Evolutionary conservation across 2,113 vertebrate species (phyloP).

Genomic region (Engraulis encrasicolus): DNA sequence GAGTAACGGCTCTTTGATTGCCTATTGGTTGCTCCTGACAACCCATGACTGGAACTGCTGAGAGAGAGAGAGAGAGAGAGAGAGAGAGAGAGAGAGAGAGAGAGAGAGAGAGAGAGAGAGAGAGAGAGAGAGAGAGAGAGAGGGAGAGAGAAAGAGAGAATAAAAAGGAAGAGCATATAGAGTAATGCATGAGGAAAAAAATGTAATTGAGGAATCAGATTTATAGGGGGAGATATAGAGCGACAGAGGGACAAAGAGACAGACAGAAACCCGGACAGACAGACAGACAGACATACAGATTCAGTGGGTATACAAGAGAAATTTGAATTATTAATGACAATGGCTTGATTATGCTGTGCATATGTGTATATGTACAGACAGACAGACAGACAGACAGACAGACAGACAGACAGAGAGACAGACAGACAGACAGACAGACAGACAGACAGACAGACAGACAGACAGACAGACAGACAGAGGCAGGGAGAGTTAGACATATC

Average conservation of each 20-base stretch:
- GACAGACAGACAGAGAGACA: not conserved
- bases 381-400: not conserved
- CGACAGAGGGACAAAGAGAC: not conserved
- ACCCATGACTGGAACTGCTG: slow-evolving; percentile 84
- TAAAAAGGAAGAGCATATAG: not conserved
- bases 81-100: slow-evolving; percentile 57
- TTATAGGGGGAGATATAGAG: not conserved
- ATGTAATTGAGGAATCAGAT: no score
- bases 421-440: no score
- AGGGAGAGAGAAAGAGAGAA: not conserved
- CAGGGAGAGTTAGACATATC: no score
- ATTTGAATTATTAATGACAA: no score
- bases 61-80: slow-evolving; percentile 46
- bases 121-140: slow-evolving; percentile 17
- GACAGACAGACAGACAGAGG: no score
- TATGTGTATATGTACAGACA: no score
- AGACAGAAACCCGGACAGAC: no score
- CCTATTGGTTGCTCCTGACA: slow-evolving; percentile 96
- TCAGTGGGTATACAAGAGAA: no score
- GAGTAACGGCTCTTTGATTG: slow-evolving; percentile 85
- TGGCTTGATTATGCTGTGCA: no score
- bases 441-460: no score
- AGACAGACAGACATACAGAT: no score
- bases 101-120: slow-evolving; percentile 12
- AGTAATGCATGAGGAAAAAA: no score